Evolutionary conservation across 2,113 vertebrate genomes (phyloP).

Genomic region (Argyrosomus japonicus): DNA sequence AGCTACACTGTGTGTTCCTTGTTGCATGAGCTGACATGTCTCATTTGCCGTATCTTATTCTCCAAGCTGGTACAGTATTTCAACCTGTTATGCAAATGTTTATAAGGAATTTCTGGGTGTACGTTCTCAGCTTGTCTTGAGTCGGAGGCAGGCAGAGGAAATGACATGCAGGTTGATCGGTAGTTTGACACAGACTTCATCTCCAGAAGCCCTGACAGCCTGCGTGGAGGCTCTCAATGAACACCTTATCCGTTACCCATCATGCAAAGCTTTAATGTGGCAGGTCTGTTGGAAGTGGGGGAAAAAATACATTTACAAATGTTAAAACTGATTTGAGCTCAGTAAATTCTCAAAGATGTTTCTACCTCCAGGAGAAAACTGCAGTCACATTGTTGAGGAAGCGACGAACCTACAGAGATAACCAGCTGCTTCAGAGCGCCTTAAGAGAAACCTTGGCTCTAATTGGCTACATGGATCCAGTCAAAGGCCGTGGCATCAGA

Average conservation of each 20-base stretch:
- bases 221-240: conserved; percentile 78
- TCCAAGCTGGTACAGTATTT: background rate
- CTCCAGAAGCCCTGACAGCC: conserved; percentile 57
- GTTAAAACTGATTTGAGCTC: background rate
- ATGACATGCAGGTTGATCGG: conserved; percentile 50
- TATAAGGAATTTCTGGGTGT: background rate
- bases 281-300: conserved; percentile 66
- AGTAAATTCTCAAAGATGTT: background rate
- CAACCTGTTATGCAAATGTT: background rate
- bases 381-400: conserved; percentile 68
- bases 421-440: conserved; percentile 71
- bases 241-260: conserved; percentile 78
- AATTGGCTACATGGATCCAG: conserved; percentile 81
- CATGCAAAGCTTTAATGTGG: conserved; percentile 79
- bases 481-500: conserved; percentile 81
- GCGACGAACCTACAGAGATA: conserved; percentile 56
- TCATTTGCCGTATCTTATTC: background rate
- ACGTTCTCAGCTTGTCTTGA: conserved; percentile 55
- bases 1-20: background rate
- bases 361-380: conserved; percentile 74
- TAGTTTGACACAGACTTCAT: conserved; percentile 58
- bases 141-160: conserved; percentile 70
- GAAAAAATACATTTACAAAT: background rate
- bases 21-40: background rate
- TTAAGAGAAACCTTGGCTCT: conserved; percentile 81